Conservation (phyloP, 1,140 invertebrate species). For the Spodoptera litura region DNA sequence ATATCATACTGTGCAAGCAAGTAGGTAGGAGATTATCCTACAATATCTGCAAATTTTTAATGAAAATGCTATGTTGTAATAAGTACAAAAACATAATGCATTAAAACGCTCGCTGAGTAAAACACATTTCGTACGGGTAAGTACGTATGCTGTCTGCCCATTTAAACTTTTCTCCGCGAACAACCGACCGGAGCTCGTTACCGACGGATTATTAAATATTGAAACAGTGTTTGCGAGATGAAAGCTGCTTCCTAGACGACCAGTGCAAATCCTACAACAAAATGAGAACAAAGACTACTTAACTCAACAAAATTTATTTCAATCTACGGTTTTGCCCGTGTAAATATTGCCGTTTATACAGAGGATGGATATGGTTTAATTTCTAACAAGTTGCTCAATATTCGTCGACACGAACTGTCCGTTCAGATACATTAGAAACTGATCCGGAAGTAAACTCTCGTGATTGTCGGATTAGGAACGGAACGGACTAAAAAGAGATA, state of each 20-base stretch:
- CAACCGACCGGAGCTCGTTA: slow-evolving; percentile 73
- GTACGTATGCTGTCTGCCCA: slow-evolving; percentile 62
- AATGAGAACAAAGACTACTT: slow-evolving; percentile 72
- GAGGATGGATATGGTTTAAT: slow-evolving; percentile 47
- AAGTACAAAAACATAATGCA: neutral
- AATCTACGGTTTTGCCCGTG: slow-evolving; percentile 54
- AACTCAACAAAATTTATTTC: slow-evolving; percentile 70
- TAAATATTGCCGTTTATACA: slow-evolving; percentile 38
- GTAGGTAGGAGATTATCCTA: too few relatives aligned
- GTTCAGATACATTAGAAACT: slow-evolving; percentile 68
- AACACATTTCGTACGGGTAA: slow-evolving; percentile 2
- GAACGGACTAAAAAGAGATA: slow-evolving; percentile 71
- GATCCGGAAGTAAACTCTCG: slow-evolving; percentile 71
- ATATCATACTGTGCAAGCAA: too few relatives aligned
- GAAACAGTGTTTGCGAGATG: slow-evolving; percentile 78
- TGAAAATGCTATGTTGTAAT: too few relatives aligned
- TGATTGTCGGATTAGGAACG: slow-evolving; percentile 73
- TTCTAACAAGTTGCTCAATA: slow-evolving; percentile 65
- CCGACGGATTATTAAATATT: slow-evolving; percentile 84
- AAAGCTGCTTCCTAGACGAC: slow-evolving; percentile 79
- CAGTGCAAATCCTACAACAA: slow-evolving; percentile 63
- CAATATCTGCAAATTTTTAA: too few relatives aligned
- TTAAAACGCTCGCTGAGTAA: slow-evolving; percentile 10
- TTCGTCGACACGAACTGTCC: slow-evolving; percentile 77
- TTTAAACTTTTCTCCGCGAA: slow-evolving; percentile 82